These are phyloP conservation scores for Goniozus legneri DNA, from an alignment of 1,140 invertebrate species.

Conservation along the genomic window DNA sequence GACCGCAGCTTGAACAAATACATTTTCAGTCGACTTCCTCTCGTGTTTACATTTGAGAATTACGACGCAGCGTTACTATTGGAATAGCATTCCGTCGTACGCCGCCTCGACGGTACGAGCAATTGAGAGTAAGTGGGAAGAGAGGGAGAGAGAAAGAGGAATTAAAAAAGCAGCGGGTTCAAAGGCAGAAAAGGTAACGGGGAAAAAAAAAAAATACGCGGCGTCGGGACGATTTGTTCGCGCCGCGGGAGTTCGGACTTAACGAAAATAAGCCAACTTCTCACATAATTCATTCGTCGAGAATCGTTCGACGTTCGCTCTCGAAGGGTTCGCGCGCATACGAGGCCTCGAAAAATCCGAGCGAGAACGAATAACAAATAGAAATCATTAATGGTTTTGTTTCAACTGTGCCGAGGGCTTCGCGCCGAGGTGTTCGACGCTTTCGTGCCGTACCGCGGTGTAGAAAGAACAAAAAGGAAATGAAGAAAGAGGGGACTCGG, in stretches of 20 bases:
- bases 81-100: too few species aligned
- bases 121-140: slow-evolving; percentile 8
- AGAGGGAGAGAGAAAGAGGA: slow-evolving; percentile 8
- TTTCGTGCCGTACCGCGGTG: background rate
- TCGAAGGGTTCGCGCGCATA: background rate
- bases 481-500: slow-evolving; percentile 3
- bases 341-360: slow-evolving; percentile 17
- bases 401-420: slow-evolving; percentile 30
- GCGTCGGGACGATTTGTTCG: slow-evolving; percentile 47
- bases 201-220: slow-evolving; percentile 34
- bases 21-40: too few species aligned
- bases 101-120: background rate
- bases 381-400: slow-evolving; percentile 55
- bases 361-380: slow-evolving; percentile 47
- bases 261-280: slow-evolving; percentile 51
- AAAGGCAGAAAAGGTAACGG: slow-evolving; percentile 18
- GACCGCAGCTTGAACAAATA: too few species aligned
- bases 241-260: slow-evolving; percentile 48
- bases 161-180: slow-evolving; percentile 11
- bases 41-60: too few species aligned
- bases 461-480: background rate
- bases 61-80: too few species aligned
- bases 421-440: slow-evolving; percentile 17
- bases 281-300: slow-evolving; percentile 52
- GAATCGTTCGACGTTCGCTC: slow-evolving; percentile 13